Conservation (phyloP, 2,797 vertebrate species). For the Numenius phaeopus region DNA sequence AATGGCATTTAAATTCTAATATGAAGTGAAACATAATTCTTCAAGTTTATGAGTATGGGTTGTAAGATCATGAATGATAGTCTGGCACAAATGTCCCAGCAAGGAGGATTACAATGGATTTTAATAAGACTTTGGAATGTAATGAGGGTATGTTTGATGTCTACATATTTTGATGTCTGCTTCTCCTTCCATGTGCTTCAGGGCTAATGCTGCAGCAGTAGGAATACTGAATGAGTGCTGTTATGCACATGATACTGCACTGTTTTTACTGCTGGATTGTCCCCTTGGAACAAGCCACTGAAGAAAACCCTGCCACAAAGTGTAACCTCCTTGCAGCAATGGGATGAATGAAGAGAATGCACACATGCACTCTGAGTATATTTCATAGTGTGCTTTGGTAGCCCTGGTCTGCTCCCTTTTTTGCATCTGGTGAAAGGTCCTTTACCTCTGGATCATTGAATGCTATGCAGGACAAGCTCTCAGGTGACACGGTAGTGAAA, state of each 20-base stretch:
- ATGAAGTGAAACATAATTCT: not conserved
- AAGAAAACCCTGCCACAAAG: not conserved
- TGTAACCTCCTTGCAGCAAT: not conserved
- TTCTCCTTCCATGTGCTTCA: not conserved
- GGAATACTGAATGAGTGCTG: not conserved
- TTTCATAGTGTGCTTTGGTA: not conserved
- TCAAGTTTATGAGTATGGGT: not conserved
- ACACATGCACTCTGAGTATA: not conserved
- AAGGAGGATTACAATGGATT: conserved; percentile 3
- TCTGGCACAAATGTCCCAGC: not conserved
- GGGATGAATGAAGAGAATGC: not conserved
- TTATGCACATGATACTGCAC: too few species aligned
- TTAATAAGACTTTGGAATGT: not conserved
- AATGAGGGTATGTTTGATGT: not conserved
- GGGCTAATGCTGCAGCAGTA: not conserved
- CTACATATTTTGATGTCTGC: not conserved
- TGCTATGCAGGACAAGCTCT: not conserved
- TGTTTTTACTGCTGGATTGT: not conserved
- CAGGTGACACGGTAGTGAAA: not conserved
- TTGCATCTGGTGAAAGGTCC: not conserved
- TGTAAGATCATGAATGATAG: not conserved
- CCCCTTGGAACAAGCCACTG: not conserved
- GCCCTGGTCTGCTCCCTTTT: not conserved
- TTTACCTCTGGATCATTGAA: not conserved
- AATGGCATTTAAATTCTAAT: not conserved